These are phyloP conservation scores for Arizona elegans DNA, from an alignment of 2,113 vertebrate genomes.

Conservation along the genomic window DNA sequence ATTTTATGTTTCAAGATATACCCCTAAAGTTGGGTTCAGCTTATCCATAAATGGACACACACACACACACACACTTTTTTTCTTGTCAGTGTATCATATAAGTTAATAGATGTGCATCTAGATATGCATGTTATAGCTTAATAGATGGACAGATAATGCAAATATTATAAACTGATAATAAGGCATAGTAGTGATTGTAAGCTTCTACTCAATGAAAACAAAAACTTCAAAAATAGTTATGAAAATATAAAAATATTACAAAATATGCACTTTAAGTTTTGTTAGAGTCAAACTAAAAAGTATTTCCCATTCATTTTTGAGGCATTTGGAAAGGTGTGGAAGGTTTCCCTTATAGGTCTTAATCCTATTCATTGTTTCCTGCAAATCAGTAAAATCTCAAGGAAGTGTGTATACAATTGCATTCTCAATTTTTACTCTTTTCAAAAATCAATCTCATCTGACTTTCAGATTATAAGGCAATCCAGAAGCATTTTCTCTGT, in stretches of 20 bases:
- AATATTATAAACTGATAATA: not conserved
- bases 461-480: not conserved
- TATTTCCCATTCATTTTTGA: not conserved
- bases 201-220: not conserved
- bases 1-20: not conserved
- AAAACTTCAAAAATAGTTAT: not conserved
- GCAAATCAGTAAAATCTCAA: not conserved
- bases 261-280: not conserved
- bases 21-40: not conserved
- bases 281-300: not conserved
- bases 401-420: not conserved
- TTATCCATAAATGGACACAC: not conserved
- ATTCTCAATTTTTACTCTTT: not conserved
- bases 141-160: not conserved
- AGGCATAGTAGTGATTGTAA: not conserved
- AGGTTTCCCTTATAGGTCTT: not conserved
- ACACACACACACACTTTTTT: not conserved
- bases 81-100: constrained; percentile 27
- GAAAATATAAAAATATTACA: not conserved
- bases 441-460: not conserved
- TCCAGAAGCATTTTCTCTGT: not conserved
- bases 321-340: not conserved
- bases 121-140: not conserved
- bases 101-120: constrained; percentile 2
- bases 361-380: not conserved